phyloP scores from a whole-genome alignment of 2,888 invertebrate species.

The Cryptocephalus moraei region DNA sequence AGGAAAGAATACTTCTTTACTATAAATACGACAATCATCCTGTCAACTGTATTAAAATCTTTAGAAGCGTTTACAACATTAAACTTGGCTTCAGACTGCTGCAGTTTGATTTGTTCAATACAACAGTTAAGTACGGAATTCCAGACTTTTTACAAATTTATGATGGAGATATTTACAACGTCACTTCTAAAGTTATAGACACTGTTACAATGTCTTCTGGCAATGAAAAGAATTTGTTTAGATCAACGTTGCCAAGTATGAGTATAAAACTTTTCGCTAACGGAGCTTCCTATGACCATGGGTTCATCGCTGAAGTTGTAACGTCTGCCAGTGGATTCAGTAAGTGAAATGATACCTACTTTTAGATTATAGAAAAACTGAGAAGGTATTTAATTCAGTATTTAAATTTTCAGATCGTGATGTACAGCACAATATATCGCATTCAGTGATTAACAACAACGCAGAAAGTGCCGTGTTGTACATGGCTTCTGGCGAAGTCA shows the following conservation, averaged over 20 bases:
- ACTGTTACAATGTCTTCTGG: slow-evolving; percentile 61
- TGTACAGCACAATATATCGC: slow-evolving; percentile 81
- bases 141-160: slow-evolving; percentile 78
- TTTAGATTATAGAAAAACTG: too few relatives aligned
- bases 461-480: slow-evolving; percentile 82
- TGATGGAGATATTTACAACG: slow-evolving; percentile 88
- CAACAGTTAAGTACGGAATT: slow-evolving; percentile 64
- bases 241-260: slow-evolving; percentile 66
- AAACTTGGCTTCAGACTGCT: slow-evolving; percentile 85
- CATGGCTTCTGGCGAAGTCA: slow-evolving; percentile 87
- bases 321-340: slow-evolving; percentile 84
- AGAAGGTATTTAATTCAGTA: too few relatives aligned
- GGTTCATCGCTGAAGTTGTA: slow-evolving; percentile 95
- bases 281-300: slow-evolving; percentile 87
- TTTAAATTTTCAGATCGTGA: slow-evolving; percentile 61
- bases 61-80: slow-evolving; percentile 72
- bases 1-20: slow-evolving; percentile 84
- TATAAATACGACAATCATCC: slow-evolving; percentile 96
- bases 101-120: slow-evolving; percentile 87
- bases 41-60: slow-evolving; percentile 95
- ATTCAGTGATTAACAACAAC: slow-evolving; percentile 69
- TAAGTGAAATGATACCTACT: slow-evolving; percentile 41
- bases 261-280: slow-evolving; percentile 89
- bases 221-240: slow-evolving; percentile 65
- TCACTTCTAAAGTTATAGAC: slow-evolving; percentile 61